A percentile compares a stretch with the other conserved stretches of the same genome.
These are phyloP conservation scores for Murina feae DNA, from an alignment of 2,113 vertebrate genomes.

Conservation along the genomic window DNA sequence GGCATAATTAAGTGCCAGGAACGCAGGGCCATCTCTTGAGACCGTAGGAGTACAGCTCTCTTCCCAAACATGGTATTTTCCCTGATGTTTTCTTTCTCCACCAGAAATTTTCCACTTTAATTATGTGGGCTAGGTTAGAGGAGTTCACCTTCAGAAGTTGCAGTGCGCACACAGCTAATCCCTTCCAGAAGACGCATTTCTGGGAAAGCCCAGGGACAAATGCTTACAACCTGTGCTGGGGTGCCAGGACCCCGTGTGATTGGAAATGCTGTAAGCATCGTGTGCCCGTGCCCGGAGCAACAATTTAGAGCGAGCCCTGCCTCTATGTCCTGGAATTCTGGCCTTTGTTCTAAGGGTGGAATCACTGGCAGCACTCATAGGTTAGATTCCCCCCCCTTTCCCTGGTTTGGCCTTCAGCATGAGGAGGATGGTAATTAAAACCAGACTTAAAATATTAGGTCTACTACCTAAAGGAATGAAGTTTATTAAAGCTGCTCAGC, in stretches of 20 bases:
- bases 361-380: not conserved
- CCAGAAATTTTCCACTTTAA: constrained; percentile 70
- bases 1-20: constrained; percentile 8
- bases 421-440: constrained; percentile 61
- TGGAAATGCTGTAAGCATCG: not conserved
- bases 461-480: constrained; percentile 64
- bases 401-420: constrained; percentile 43
- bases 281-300: not conserved
- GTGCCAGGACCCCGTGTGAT: constrained; percentile 21
- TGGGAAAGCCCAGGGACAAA: constrained; percentile 64
- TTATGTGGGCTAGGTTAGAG: constrained; percentile 62
- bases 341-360: not conserved
- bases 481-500: constrained; percentile 51
- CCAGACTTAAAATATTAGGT: constrained; percentile 59
- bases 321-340: not conserved
- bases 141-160: constrained; percentile 57
- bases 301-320: not conserved
- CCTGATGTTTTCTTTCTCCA: constrained; percentile 22
- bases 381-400: not conserved
- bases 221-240: constrained; percentile 52
- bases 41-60: not conserved
- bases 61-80: constrained; percentile 68
- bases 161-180: constrained; percentile 44
- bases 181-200: constrained; percentile 67
- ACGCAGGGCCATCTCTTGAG: constrained; percentile 15